Conservation (phyloP, 2,113 vertebrate species). For the Hemiscyllium ocellatum region DNA sequence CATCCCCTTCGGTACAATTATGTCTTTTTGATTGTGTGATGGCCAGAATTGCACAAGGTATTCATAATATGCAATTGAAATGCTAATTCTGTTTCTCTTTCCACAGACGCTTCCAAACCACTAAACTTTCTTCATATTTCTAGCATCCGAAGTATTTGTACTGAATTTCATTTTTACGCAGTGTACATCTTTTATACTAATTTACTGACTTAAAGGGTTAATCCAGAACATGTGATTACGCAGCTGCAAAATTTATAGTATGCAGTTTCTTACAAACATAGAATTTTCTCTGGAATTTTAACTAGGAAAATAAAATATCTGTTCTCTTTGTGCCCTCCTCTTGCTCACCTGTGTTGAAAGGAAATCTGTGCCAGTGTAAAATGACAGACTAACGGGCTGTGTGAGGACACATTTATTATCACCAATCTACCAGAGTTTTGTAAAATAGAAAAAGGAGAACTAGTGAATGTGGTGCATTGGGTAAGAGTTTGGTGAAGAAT, state of each 20-base stretch:
- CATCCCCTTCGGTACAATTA: too few species aligned
- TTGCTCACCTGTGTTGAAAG: not conserved
- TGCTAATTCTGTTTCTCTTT: too few species aligned
- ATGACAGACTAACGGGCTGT: not conserved
- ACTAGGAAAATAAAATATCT: not conserved
- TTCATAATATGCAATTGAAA: too few species aligned
- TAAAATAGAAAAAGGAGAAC: too few species aligned
- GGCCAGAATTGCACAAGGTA: too few species aligned
- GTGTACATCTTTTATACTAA: not conserved
- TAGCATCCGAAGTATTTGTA: too few species aligned
- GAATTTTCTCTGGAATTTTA: not conserved
- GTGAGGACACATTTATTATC: constrained; percentile 12
- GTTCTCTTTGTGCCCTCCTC: not conserved
- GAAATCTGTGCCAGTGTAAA: not conserved
- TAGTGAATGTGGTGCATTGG: too few species aligned
- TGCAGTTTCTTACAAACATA: not conserved
- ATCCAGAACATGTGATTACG: not conserved
- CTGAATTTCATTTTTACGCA: not conserved
- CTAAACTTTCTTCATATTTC: too few species aligned
- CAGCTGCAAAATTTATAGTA: not conserved
- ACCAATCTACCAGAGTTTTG: too few species aligned
- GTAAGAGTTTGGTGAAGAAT: too few species aligned
- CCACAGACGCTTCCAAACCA: too few species aligned
- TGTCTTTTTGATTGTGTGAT: too few species aligned
- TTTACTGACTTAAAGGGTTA: not conserved